A percentile compares a stretch with the other conserved stretches of the same genome.
Evolutionary conservation across 2,113 vertebrate species (phyloP).

Genomic region (Lonchura striata): DNA sequence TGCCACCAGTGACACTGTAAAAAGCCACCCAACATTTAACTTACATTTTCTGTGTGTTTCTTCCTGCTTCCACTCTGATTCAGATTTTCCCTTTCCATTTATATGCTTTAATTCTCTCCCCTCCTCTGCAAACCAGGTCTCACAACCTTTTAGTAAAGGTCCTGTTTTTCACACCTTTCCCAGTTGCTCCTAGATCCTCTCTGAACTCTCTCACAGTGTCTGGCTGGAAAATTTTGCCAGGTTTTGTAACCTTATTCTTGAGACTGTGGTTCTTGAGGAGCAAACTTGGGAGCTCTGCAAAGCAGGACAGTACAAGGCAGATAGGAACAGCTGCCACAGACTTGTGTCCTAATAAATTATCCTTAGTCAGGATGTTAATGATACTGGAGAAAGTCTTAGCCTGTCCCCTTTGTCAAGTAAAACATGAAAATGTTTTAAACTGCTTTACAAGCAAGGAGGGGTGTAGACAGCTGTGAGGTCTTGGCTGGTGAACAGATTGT

Average conservation of each 20-base stretch:
- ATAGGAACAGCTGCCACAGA: neutral
- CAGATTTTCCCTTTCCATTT: neutral
- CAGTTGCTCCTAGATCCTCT: neutral
- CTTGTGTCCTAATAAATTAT: neutral
- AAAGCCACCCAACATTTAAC: neutral
- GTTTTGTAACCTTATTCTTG: neutral
- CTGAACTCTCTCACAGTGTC: slow-evolving; percentile 5
- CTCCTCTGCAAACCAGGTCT: neutral
- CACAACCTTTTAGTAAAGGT: slow-evolving; percentile 24
- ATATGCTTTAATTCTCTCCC: neutral
- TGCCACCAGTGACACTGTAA: neutral
- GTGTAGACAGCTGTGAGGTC: neutral
- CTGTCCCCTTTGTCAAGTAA: neutral
- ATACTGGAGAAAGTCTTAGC: neutral
- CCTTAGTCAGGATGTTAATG: neutral
- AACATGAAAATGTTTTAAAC: neutral
- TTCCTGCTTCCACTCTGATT: neutral
- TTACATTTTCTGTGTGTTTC: neutral
- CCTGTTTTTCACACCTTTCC: slow-evolving; percentile 22
- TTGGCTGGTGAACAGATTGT: neutral
- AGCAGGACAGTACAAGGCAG: neutral
- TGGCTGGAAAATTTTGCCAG: neutral
- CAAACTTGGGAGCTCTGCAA: neutral
- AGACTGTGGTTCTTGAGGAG: neutral
- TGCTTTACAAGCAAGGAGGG: neutral